These are phyloP conservation scores for Cryptus viduatorius DNA, from an alignment of 2,888 invertebrate genomes.

Conservation along the genomic window DNA sequence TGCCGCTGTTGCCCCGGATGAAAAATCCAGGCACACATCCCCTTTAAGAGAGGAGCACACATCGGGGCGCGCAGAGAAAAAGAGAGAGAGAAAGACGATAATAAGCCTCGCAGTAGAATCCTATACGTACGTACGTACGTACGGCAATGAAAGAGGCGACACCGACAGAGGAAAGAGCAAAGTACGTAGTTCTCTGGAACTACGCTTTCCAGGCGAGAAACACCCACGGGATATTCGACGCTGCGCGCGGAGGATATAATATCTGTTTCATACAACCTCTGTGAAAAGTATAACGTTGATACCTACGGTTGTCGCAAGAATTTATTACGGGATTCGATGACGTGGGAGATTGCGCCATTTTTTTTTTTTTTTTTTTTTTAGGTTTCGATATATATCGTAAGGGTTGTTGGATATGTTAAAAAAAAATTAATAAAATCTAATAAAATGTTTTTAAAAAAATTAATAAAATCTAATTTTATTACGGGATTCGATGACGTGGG, in stretches of 20 bases:
- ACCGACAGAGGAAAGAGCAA: conserved; percentile 48
- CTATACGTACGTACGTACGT: conserved; percentile 47
- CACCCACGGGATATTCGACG: conserved; percentile 34
- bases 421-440: background rate
- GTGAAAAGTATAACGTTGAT: conserved; percentile 31
- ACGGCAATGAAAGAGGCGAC: conserved; percentile 44
- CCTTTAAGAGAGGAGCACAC: conserved; percentile 59
- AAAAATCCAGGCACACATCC: conserved; percentile 55
- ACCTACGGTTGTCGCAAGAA: background rate
- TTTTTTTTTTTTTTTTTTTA: background rate
- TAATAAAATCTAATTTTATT: no score
- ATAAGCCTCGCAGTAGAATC: conserved; percentile 62
- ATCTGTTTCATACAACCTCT: conserved; percentile 53
- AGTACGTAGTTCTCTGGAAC: conserved; percentile 31
- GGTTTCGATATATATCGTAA: background rate
- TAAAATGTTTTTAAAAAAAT: no score
- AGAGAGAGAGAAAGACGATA: conserved; percentile 45
- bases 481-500: no score
- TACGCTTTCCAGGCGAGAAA: conserved; percentile 54
- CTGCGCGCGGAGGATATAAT: conserved; percentile 29
- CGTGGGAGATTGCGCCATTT: no score
- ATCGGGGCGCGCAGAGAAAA: conserved; percentile 25
- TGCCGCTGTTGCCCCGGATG: conserved; percentile 21
- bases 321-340: background rate
- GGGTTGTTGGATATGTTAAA: background rate